Conservation (phyloP, 1,140 invertebrate species). For the Chrysomallon squamiferum region DNA sequence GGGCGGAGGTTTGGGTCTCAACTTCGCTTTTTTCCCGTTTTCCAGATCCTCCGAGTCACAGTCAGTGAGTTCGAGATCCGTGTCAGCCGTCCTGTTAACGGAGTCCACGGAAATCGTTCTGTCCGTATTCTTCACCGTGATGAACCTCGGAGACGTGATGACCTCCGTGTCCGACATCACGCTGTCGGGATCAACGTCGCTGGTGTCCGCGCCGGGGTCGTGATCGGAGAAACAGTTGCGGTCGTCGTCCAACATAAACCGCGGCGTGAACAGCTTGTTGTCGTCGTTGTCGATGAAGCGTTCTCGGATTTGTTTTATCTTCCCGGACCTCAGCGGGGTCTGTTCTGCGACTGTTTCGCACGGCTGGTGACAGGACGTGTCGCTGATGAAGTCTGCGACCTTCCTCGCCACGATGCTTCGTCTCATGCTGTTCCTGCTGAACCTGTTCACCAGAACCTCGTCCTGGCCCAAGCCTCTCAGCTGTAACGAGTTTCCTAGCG, state of each 20-base stretch:
- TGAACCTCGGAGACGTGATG: not conserved
- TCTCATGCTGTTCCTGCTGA: no score
- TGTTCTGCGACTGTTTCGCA: no score
- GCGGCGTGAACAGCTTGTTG: not conserved
- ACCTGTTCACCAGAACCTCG: no score
- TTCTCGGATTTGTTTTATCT: not conserved
- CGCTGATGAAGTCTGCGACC: no score
- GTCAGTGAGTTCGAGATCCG: not conserved
- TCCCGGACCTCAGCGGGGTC: not conserved
- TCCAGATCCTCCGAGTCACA: constrained; percentile 2
- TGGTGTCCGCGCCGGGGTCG: not conserved
- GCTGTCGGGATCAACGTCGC: not conserved
- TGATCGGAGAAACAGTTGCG: constrained; percentile 5
- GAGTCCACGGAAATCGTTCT: not conserved
- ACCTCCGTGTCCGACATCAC: not conserved
- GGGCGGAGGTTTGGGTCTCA: not conserved
- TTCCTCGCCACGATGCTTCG: no score
- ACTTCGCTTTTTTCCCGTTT: not conserved
- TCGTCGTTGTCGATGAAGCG: not conserved
- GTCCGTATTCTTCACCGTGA: not conserved
- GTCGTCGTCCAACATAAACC: not conserved
- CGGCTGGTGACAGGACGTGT: no score
- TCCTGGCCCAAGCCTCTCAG: no score
- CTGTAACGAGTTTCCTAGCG: no score
- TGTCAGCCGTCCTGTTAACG: not conserved